Base-by-base conservation (phyloP, 2,797 vertebrate species). In the Limnodromus scolopaceus region DNA sequence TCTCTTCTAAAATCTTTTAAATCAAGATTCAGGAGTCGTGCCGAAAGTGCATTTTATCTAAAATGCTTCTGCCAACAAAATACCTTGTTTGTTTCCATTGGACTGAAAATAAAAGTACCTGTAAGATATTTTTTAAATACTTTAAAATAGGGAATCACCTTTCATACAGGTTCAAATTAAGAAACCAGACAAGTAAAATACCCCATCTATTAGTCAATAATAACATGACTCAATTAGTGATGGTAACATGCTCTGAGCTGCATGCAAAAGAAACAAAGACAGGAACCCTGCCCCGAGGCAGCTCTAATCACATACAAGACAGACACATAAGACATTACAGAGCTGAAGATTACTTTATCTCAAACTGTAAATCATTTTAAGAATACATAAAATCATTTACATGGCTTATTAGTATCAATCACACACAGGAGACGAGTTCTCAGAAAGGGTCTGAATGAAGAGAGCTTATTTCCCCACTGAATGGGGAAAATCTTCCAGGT, bases 311-410 rank as follows among this genome's bases (percentile, higher is more conserved):
- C 48, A 82, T 16, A 72, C 36, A 39, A 92, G 55, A 84, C 34
- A 91, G 77, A 84, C 43, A 72, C 55, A 36, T 28, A 76, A 80
- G 64, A 86, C n/a, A 61, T 7, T 43, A 46, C 19, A 87, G 70
- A 86, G 58, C 43, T 76, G 63, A 80, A 79, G 74, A 93, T 25
- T 36, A 91, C 81, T 93, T 93, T 90, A 86, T 90, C 87, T 91
- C 54, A 84, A 79, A 65, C 43, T 41, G 54, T 76, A 94, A 93
- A 89, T 79, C 46, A 91, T 76, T 92, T 92, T 86, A 92, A 88
- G 80, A 92, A 75, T 63, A 84, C 18, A 58, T 65, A 91, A 91
- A 92, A 94, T 87, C 32, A 87, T 91, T 85, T 93, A n/a, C 54
- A 77, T 89, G 78, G 34, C 70, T 81, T 85, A 84, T 77, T 61